Evolutionary conservation across 2,113 vertebrate species (phyloP).

Genomic region (Phodopus roborovskii): DNA sequence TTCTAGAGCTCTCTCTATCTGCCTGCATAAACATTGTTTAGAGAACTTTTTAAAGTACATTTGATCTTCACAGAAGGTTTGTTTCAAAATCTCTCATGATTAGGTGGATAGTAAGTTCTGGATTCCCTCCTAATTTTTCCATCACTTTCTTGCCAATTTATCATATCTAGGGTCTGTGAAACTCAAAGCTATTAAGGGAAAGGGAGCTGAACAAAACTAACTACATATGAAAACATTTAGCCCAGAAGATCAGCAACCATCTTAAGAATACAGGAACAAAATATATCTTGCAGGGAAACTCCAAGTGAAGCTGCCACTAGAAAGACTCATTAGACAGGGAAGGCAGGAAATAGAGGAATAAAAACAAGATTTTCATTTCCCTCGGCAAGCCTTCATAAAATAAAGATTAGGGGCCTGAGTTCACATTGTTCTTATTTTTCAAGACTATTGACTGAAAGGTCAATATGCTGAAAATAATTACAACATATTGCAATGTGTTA

Average conservation of each 20-base stretch:
- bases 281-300: neutral
- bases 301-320: neutral
- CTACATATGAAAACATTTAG: neutral
- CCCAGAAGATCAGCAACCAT: neutral
- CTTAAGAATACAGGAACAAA: neutral
- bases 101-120: slow-evolving; percentile 23
- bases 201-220: neutral
- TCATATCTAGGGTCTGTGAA: neutral
- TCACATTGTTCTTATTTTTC: neutral
- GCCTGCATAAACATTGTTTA: slow-evolving; percentile 49
- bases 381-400: neutral
- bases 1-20: slow-evolving; percentile 39
- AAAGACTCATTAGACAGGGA: neutral
- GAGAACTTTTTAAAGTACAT: slow-evolving; percentile 50
- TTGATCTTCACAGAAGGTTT: neutral
- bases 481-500: neutral
- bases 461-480: neutral
- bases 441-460: neutral
- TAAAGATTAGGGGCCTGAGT: neutral
- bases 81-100: neutral
- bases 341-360: neutral
- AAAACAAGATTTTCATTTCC: neutral
- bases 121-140: slow-evolving; percentile 18
- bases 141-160: slow-evolving; percentile 58
- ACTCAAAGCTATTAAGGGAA: neutral